These are phyloP conservation scores for Erebia palarica DNA, from an alignment of 2,888 invertebrate species.

Conservation along the genomic window DNA sequence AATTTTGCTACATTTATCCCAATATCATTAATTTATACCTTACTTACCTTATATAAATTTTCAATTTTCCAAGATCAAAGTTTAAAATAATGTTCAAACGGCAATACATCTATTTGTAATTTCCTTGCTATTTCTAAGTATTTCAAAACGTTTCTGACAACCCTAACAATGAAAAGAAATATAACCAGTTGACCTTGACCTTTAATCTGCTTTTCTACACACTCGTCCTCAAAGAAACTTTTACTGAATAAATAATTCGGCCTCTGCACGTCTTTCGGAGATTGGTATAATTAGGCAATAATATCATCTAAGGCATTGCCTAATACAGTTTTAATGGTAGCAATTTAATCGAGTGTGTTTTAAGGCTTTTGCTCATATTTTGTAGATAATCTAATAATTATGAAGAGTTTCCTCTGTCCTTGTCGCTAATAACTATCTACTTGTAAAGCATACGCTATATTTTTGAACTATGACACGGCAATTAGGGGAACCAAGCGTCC, in stretches of 20 bases:
- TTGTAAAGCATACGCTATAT: background rate
- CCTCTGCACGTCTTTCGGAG: conserved; percentile 3
- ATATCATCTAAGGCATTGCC: background rate
- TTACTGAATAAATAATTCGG: conserved; percentile 12
- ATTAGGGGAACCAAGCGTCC: background rate
- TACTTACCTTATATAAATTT: too few species aligned
- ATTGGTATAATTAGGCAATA: background rate
- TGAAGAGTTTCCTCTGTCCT: background rate
- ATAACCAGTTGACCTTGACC: conserved; percentile 17
- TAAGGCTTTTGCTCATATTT: background rate
- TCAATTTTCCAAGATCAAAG: too few species aligned
- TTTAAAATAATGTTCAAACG: too few species aligned
- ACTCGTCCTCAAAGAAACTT: background rate
- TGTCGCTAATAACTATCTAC: background rate
- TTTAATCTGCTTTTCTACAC: conserved; percentile 14
- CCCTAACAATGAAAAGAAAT: conserved; percentile 5
- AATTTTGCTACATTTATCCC: too few species aligned
- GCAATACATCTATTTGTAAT: too few species aligned
- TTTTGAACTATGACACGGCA: background rate
- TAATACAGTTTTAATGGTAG: background rate
- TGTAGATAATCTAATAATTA: background rate
- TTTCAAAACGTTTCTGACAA: background rate
- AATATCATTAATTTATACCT: too few species aligned
- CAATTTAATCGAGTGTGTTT: background rate
- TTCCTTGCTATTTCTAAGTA: too few species aligned